A percentile compares a stretch with the other conserved stretches of the same genome.
These are phyloP conservation scores for Eleginops maclovinus DNA, from an alignment of 2,113 vertebrate genomes.

Conservation along the genomic window DNA sequence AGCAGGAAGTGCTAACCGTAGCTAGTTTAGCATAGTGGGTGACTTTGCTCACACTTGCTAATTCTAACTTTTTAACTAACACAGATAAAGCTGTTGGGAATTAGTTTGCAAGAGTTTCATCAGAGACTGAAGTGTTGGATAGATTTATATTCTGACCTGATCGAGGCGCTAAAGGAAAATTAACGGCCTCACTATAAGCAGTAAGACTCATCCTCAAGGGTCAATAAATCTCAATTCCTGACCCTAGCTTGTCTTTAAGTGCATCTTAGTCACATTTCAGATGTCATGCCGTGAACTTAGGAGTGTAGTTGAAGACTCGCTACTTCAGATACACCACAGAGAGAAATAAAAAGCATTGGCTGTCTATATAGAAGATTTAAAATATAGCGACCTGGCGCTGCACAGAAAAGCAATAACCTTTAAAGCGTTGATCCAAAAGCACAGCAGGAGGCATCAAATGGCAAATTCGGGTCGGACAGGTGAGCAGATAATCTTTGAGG, in stretches of 20 bases:
- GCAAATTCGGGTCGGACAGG: slow-evolving; percentile 28
- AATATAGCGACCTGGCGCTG: neutral
- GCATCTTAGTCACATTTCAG: neutral
- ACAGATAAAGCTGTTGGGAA: neutral
- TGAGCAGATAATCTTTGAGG: slow-evolving; percentile 24
- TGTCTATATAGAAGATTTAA: neutral
- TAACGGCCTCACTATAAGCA: neutral
- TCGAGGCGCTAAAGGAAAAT: neutral
- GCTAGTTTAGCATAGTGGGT: too few species aligned
- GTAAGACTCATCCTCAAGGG: neutral
- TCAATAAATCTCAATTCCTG: neutral
- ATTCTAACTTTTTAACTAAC: neutral
- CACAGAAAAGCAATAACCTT: slow-evolving; percentile 2
- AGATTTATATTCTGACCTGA: neutral
- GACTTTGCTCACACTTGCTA: too few species aligned
- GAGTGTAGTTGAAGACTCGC: neutral
- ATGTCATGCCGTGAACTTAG: neutral
- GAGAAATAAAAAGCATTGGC: neutral
- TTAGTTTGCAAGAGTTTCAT: neutral
- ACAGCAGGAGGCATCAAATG: slow-evolving; percentile 36
- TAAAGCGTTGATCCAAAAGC: slow-evolving; percentile 33
- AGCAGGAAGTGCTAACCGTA: too few species aligned
- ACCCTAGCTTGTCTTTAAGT: neutral
- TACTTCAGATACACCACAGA: neutral
- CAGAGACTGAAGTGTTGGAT: neutral